phyloP scores from a whole-genome alignment of 2,888 invertebrate genomes.

The Drepana falcataria region DNA sequence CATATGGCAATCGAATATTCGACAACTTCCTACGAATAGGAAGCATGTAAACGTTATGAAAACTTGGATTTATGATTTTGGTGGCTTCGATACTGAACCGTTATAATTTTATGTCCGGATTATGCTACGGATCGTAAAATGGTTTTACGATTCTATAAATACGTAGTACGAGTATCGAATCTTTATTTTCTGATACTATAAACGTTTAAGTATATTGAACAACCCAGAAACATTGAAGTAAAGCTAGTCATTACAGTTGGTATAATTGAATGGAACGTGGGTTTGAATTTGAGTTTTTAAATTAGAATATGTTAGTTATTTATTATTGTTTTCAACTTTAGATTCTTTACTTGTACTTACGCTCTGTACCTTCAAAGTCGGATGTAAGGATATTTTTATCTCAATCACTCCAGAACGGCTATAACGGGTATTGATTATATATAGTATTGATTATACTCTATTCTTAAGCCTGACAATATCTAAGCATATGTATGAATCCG shows the following conservation, averaged over 20 bases:
- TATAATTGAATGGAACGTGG: constrained; percentile 9
- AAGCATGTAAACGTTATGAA: constrained; percentile 25
- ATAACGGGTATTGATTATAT: too few relatives aligned
- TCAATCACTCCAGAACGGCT: too few relatives aligned
- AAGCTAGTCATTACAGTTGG: neutral
- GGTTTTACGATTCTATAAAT: constrained; percentile 65
- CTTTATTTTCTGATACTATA: constrained; percentile 26
- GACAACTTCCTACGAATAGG: constrained; percentile 13
- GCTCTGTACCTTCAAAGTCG: too few relatives aligned
- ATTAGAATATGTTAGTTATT: too few relatives aligned
- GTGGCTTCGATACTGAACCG: constrained; percentile 46
- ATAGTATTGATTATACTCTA: too few relatives aligned
- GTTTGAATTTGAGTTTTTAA: too few relatives aligned
- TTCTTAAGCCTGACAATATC: too few relatives aligned
- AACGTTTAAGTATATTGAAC: constrained; percentile 13
- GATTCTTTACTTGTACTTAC: too few relatives aligned
- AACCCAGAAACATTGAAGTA: constrained; percentile 15
- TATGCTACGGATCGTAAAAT: constrained; percentile 59
- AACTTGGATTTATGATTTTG: constrained; percentile 52
- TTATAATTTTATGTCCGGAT: constrained; percentile 64
- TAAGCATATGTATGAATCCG: too few relatives aligned
- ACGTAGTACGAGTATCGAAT: constrained; percentile 44
- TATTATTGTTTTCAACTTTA: too few relatives aligned
- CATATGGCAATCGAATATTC: constrained; percentile 10
- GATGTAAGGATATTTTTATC: too few relatives aligned